phyloP scores from a whole-genome alignment of 2,888 invertebrate genomes.

The Microctonus brassicae region DNA sequence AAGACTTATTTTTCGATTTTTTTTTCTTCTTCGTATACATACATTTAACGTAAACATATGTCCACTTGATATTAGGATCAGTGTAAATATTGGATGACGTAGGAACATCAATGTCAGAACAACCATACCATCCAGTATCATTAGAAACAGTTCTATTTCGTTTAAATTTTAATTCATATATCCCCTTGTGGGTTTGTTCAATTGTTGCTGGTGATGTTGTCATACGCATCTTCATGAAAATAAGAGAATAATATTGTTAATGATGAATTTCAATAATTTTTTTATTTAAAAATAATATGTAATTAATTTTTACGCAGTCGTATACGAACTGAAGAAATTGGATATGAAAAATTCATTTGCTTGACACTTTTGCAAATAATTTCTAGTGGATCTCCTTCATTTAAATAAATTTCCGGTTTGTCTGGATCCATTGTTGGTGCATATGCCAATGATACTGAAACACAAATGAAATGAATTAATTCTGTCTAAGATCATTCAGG shows the following conservation, averaged over 20 bases:
- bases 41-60: slow-evolving; percentile 64
- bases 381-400: slow-evolving; percentile 56
- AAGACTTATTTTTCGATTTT: too few relatives aligned
- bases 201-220: slow-evolving; percentile 40
- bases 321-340: neutral
- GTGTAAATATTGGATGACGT: slow-evolving; percentile 36
- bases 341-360: slow-evolving; percentile 52
- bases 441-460: slow-evolving; percentile 44
- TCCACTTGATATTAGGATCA: slow-evolving; percentile 51
- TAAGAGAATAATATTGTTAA: slow-evolving; percentile 23
- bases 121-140: slow-evolving; percentile 66
- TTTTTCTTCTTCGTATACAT: slow-evolving; percentile 37
- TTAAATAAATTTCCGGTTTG: slow-evolving; percentile 47
- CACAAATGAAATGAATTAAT: neutral
- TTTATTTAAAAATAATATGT: neutral
- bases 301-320: neutral
- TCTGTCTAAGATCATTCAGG: too few relatives aligned
- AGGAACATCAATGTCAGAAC: slow-evolving; percentile 47
- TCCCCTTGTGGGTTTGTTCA: neutral
- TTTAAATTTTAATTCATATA: slow-evolving; percentile 43
- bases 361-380: slow-evolving; percentile 49
- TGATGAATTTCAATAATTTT: neutral
- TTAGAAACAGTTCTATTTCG: slow-evolving; percentile 49
- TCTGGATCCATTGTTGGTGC: slow-evolving; percentile 45
- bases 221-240: slow-evolving; percentile 16